phyloP scores from a whole-genome alignment of 2,888 invertebrate genomes.

The Zonitis immaculata region DNA sequence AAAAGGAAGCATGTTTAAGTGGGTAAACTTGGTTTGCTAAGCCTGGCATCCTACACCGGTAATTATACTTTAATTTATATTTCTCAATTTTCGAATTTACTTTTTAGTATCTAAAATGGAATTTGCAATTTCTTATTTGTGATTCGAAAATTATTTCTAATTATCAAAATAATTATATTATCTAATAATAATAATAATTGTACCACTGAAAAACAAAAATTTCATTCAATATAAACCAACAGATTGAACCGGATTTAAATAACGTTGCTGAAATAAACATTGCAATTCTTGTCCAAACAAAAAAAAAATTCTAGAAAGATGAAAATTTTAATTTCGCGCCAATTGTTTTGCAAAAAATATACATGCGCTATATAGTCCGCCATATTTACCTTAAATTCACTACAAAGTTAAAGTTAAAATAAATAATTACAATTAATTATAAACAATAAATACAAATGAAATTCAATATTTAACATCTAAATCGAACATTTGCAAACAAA shows the following conservation, averaged over 20 bases:
- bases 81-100: too few relatives aligned
- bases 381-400: conserved; percentile 15
- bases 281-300: neutral
- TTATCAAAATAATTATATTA: too few relatives aligned
- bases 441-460: neutral
- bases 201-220: conserved; percentile 30
- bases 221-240: conserved; percentile 3
- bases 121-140: too few relatives aligned
- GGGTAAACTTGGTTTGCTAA: conserved; percentile 47
- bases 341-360: conserved; percentile 27
- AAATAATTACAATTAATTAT: neutral
- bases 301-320: neutral
- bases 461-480: neutral
- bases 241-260: neutral
- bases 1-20: conserved; percentile 54
- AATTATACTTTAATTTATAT: too few relatives aligned
- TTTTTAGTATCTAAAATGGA: too few relatives aligned
- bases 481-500: neutral
- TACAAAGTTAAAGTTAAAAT: too few relatives aligned
- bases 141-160: too few relatives aligned
- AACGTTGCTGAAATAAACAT: conserved; percentile 1
- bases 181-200: too few relatives aligned
- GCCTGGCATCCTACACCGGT: conserved; percentile 48
- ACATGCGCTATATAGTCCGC: too few relatives aligned
- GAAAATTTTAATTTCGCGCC: conserved; percentile 38